A percentile compares a stretch with the other conserved stretches of the same genome.
Conservation (phyloP, 2,113 vertebrate species). For the Lipophrys pholis region DNA sequence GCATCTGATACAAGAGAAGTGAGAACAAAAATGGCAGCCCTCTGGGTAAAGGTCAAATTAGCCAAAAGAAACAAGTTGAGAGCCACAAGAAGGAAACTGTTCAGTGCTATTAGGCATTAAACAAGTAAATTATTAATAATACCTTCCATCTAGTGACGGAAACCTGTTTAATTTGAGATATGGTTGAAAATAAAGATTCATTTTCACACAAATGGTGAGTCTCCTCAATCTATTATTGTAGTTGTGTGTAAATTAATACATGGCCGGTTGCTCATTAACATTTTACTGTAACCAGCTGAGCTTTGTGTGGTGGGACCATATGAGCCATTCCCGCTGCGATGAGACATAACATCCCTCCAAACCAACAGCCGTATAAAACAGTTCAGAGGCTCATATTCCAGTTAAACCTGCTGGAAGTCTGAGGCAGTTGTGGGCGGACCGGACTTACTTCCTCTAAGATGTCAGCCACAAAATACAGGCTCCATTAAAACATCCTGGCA, state of each 20-base stretch:
- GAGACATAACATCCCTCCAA: slow-evolving; percentile 27
- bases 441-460: slow-evolving; percentile 57
- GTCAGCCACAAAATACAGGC: slow-evolving; percentile 41
- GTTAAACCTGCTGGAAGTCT: slow-evolving; percentile 78
- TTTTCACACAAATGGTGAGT: slow-evolving; percentile 2
- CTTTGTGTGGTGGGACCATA: slow-evolving; percentile 37
- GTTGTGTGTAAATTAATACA: slow-evolving; percentile 24
- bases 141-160: slow-evolving; percentile 7
- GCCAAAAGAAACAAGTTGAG: too few relatives aligned
- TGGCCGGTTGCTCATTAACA: slow-evolving; percentile 33
- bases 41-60: too few relatives aligned
- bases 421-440: slow-evolving; percentile 33
- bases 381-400: slow-evolving; percentile 67
- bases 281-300: slow-evolving; percentile 37
- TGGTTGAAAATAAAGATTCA: neutral
- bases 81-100: too few relatives aligned
- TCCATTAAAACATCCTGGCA: slow-evolving; percentile 50
- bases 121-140: too few relatives aligned
- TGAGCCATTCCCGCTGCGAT: slow-evolving; percentile 56
- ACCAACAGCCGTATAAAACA: slow-evolving; percentile 56
- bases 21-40: too few relatives aligned
- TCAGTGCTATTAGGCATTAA: too few relatives aligned
- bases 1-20: too few relatives aligned
- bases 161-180: slow-evolving; percentile 18
- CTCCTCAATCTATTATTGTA: slow-evolving; percentile 2